Percentiles rank a stretch among this genome's conserved stretches.
Evolutionary conservation across 2,888 invertebrate genomes (phyloP).

Genomic region (Ochropacha duplaris): DNA sequence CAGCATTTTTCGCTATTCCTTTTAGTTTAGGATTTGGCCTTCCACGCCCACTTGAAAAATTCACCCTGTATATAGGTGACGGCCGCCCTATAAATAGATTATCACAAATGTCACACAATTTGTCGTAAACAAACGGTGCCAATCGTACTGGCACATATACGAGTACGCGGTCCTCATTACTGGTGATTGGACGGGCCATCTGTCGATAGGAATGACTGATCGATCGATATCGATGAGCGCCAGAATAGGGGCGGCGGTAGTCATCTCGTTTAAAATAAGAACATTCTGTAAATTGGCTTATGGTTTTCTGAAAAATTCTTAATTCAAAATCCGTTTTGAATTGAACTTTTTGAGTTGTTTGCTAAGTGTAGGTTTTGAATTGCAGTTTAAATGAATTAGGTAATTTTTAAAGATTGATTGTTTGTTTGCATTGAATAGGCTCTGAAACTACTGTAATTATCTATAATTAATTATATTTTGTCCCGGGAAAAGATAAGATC

Average conservation of each 20-base stretch:
- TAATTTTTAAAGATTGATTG: too few species aligned
- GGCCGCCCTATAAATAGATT: constrained; percentile 5
- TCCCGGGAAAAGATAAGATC: too few species aligned
- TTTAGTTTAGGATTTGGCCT: too few species aligned
- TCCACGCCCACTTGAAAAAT: too few species aligned
- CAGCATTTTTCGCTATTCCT: too few species aligned
- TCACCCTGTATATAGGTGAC: constrained; percentile 5
- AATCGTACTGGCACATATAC: background rate
- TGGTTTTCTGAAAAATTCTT: background rate
- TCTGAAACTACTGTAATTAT: too few species aligned
- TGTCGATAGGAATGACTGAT: constrained; percentile 53
- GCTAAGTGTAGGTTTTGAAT: too few species aligned
- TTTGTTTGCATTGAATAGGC: too few species aligned
- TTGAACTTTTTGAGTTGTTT: too few species aligned
- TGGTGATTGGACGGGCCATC: constrained; percentile 58
- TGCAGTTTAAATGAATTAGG: too few species aligned
- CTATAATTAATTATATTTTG: too few species aligned
- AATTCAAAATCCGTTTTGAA: background rate
- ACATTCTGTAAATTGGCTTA: background rate
- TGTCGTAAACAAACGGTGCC: constrained; percentile 4
- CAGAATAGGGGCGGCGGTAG: constrained; percentile 29
- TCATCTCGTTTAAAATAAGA: constrained; percentile 9
- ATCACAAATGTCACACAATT: constrained; percentile 3
- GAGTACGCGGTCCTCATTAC: constrained; percentile 12
- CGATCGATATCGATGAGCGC: constrained; percentile 32